phyloP scores from a whole-genome alignment of 2,888 invertebrate species.

The Neoascia interrupta region DNA sequence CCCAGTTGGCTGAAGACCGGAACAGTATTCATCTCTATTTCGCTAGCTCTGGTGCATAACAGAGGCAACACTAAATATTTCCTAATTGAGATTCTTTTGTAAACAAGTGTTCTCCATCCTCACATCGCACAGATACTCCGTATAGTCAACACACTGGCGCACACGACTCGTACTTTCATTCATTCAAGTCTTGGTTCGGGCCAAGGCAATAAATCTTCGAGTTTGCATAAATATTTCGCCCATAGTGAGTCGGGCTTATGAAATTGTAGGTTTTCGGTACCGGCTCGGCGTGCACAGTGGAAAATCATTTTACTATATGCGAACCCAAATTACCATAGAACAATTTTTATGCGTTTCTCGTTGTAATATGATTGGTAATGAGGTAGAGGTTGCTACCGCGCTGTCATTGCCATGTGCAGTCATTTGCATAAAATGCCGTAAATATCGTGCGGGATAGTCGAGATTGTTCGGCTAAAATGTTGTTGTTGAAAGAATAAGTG shows the following conservation, averaged over 20 bases:
- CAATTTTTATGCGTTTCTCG: conserved; percentile 47
- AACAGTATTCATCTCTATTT: neutral
- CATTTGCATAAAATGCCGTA: conserved; percentile 44
- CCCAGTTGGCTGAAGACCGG: neutral
- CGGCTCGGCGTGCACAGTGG: no score
- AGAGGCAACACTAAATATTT: conserved; percentile 52
- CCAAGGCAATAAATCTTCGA: conserved; percentile 65
- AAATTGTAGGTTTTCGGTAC: no score
- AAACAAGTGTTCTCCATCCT: conserved; percentile 34
- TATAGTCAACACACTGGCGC: conserved; percentile 1
- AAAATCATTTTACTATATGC: no score
- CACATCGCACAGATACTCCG: neutral
- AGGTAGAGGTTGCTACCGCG: conserved; percentile 58
- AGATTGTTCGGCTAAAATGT: conserved; percentile 41
- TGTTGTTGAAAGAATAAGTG: no score
- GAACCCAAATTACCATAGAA: conserved; percentile 44
- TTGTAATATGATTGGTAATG: conserved; percentile 58
- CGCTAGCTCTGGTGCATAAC: conserved; percentile 1
- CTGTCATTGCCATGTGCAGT: conserved; percentile 56
- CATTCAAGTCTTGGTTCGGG: conserved; percentile 46
- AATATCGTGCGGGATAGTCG: conserved; percentile 35
- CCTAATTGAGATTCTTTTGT: conserved; percentile 51
- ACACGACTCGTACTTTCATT: conserved; percentile 43
- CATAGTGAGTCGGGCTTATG: no score
- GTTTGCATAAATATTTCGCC: conserved; percentile 62